phyloP scores from a whole-genome alignment of 2,113 vertebrate species.

The Bubo scandiacus region DNA sequence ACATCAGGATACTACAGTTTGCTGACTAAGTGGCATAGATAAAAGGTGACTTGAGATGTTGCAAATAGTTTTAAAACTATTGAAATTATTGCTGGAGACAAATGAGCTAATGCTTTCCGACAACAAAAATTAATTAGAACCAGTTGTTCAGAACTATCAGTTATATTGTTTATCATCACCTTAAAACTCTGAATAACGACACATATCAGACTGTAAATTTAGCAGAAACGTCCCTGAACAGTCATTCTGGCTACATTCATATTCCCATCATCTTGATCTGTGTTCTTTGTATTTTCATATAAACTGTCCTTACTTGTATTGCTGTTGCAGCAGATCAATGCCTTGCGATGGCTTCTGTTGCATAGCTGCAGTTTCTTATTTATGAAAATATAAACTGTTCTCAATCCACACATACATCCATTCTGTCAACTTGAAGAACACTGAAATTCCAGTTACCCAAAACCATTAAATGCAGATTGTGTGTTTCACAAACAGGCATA shows the following conservation, averaged over 20 bases:
- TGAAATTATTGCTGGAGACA: neutral
- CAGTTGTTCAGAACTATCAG: neutral
- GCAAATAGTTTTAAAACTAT: neutral
- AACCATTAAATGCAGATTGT: neutral
- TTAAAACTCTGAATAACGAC: neutral
- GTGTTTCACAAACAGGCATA: neutral
- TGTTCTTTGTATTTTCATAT: neutral
- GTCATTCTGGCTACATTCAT: neutral
- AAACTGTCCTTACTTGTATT: neutral
- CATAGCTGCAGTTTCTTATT: neutral
- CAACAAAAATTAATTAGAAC: neutral
- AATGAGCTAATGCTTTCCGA: neutral
- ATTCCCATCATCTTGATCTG: neutral
- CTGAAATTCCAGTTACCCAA: neutral
- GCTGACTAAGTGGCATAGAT: neutral
- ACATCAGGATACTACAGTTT: neutral
- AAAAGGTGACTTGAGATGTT: neutral
- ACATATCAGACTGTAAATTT: neutral
- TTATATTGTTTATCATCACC: neutral
- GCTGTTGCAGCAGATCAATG: neutral
- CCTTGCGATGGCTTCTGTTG: neutral
- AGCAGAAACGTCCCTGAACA: neutral
- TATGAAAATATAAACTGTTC: neutral
- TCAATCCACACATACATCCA: neutral
- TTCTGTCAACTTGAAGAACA: neutral